Evolutionary conservation across 2,113 vertebrate species (phyloP).

Genomic region (Alethe diademata): DNA sequence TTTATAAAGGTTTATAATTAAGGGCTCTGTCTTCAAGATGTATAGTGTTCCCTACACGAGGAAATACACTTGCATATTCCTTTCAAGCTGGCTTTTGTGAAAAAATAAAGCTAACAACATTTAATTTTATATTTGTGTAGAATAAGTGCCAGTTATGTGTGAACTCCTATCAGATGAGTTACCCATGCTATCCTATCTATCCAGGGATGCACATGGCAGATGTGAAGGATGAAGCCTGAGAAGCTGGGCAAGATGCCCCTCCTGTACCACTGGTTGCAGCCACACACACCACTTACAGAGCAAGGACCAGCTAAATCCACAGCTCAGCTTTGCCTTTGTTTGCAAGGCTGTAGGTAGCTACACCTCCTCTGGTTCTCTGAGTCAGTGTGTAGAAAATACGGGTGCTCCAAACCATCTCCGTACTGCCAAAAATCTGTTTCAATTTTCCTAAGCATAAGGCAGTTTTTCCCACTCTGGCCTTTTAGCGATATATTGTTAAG

Average conservation of each 20-base stretch:
- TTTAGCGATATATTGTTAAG: not conserved
- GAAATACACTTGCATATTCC: not conserved
- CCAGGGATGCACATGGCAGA: not conserved
- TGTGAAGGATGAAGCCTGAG: not conserved
- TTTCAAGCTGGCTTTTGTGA: not conserved
- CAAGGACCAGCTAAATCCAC: not conserved
- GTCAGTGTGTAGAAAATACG: not conserved
- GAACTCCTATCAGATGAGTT: not conserved
- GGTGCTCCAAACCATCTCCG: not conserved
- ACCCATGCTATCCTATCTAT: not conserved
- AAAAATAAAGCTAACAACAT: not conserved
- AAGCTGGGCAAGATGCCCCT: fast-evolving
- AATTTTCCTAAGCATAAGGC: fast-evolving
- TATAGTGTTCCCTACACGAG: not conserved
- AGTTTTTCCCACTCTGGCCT: not conserved
- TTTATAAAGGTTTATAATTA: not conserved
- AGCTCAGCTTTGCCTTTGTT: not conserved
- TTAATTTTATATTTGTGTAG: not conserved
- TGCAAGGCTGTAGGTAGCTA: not conserved
- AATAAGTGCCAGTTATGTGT: not conserved
- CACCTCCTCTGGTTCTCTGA: not conserved
- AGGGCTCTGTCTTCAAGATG: not conserved
- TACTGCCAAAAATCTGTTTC: not conserved
- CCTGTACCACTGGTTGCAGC: not conserved
- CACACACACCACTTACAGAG: fast-evolving